Base-by-base conservation (phyloP, 2,888 invertebrate genomes). In the Macaria notata region DNA sequence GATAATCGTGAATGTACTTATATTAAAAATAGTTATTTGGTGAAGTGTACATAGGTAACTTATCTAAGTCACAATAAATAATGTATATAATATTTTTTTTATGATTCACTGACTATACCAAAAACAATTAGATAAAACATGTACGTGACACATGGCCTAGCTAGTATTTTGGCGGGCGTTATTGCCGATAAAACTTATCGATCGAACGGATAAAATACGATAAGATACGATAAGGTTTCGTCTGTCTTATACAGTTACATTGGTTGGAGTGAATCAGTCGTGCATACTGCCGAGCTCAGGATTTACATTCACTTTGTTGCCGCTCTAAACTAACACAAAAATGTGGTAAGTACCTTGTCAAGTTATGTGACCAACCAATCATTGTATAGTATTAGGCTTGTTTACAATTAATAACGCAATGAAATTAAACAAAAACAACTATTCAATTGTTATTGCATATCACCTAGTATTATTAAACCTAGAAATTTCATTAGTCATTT, bases 321-420 rank as follows among this genome's bases (percentile, higher is more conserved):
- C n/a, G n/a, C 8, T 4, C 9, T 59, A 59, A 48, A 59, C 60
- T 49, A 53, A 59, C 53, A 60, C 52, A 65, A 77, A 71, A 46
- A 77, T 77, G 78, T 77, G 77, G 77, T 77, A 67, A 75, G 76
- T 72, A 45, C 9, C 41, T 8, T 9, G 9, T 19, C 19, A 19
- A 19, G 19, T 19, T 19, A 19, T 19, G 2, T 19, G 19, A 19
- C 19, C 2, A 19, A 19, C 19, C 19, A 19, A 19, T 19, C 1
- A 19, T 19, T 19, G 19, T 19, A 19, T 19, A 19, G 19, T 19
- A 19, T 19, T 19, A 19, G 19, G 19, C 19, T 19, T 19, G 19
- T 19, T 19, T 19, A 19, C 19, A 19, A 19, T 19, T 19, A 19
- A 19, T 19, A 1, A 19, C 19, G 19, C 19, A 19, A 19, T 1